Evolutionary conservation across 2,888 invertebrate species (phyloP), one percentile per base, ranked within the genome.

Genomic region (Stegana nigrithorax): DNA sequence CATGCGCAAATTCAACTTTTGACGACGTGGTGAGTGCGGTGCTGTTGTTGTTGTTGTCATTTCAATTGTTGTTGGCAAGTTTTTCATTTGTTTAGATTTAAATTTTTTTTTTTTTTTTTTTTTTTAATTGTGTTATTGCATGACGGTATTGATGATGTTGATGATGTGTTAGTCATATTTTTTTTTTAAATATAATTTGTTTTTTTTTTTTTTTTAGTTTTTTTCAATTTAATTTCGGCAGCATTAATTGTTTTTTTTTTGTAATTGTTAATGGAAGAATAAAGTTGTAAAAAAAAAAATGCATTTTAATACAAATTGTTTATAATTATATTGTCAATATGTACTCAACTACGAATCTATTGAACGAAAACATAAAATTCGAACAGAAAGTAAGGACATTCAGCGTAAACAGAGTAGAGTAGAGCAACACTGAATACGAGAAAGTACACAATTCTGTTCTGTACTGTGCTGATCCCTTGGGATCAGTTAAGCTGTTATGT

Each of bases 1-100:
- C 97, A 97, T 97, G 85, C 97, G 91, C 87, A 97, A 91, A 88
- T 97, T 96, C 87, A 97, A 89, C 89, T 96, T 95, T 89, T 96
- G 96, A 68, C 96, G 92, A 84, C 96, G 91, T 82, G 97, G 97
- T 86, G 96, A 97, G 87, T 97, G 96, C 78, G 96, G 96, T 85
- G 96, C 96, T 96, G 91, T 86, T 68, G 64, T 74, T 62, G 67
- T 63, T 70, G 39, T 62, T 63, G 61, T 61, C 61, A 62, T 59
- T 60, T 60, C 63, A 63, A 50, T 60, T 59, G 50, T 59, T 57
- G 61, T 12, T 25, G 23, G 25, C 42, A 23, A 29, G 21, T 21
- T 17, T 42, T 39, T 58, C 44, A 36, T 60, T 56, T 36, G 57
- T 45, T 23, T 23, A 50, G 23, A 62, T 62, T 67, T 14, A 36